Evolutionary conservation across 2,888 invertebrate genomes (phyloP), one percentile per base, ranked within the genome.

Genomic region (Drosophila nr. perissopoda): DNA sequence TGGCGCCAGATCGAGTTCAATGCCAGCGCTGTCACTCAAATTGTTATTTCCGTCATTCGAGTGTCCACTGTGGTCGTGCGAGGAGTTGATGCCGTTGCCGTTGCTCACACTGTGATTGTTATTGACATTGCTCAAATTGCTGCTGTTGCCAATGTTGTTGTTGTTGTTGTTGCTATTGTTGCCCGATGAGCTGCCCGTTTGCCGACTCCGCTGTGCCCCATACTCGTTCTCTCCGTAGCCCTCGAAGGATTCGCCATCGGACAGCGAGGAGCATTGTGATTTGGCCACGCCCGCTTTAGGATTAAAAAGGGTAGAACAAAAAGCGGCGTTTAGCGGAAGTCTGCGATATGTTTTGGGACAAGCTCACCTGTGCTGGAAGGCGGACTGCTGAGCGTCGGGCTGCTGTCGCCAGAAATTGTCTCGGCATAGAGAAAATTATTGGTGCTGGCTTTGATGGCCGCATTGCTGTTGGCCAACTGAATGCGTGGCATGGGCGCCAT

Each of bases 171-270:
- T 61, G 54, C 57, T 64, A 48, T 58, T 83, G 27, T 29, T 73
- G 59, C 53, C 53, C 33, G 68, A 66, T 16, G 72, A 42, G n/a
- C 60, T 53, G 45, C 60, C 62, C 4, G 67, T 31, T 31, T 70
- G 68, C 31, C 80, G 73, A 25, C 5, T 45, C 49, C 72, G 52
- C 31, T 82, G 83, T 21, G 64, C 59, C 42, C 72, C 76, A 49
- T 82, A 86, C 61, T 91, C 95, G 67, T 94, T 94, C 91, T 96
- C 96, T 2, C 96, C 96, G 89, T 95, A 96, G 92, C 97, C 97
- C 92, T 97, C 97, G 93, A 96, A 97, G 92, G 96, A 97, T 92
- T 97, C 97, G 16, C 95, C 96, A 89, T 97, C 97, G 6, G 96
- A 96, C 80, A 96, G 94, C 67, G 94, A 94, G 69, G 92, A 94